Base-by-base conservation (phyloP, 2,888 invertebrate species). In the Spialia ferax region DNA sequence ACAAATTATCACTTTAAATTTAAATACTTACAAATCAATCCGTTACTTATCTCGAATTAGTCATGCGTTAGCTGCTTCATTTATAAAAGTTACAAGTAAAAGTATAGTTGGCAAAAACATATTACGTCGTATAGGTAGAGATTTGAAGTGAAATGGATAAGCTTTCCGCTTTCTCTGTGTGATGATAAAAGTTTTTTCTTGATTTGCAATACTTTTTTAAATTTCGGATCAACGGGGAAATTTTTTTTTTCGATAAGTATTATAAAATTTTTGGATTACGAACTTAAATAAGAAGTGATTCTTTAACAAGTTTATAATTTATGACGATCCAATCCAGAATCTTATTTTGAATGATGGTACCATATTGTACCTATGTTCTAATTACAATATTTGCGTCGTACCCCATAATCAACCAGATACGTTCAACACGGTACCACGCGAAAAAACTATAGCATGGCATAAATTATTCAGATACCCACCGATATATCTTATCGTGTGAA, bases 401-500 rank as follows among this genome's bases (percentile, higher is more conserved):
- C 60, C 60, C 54, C 29, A 59, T 60, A 54, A 66, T 60, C 54
- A 66, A 66, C 52, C 15, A 29, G 60, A 60, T 60, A 65, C 45
- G 38, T 60, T 26, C 54, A 60, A 13, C 66, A 66, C 66, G 66
- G 60, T 54, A 60, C 60, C 66, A 60, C 66, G 60, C 66, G 50
- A 65, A 65, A 60, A 63, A 54, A 38, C 18, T 45, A 56, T 65
- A 35, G 42, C 60, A 60, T 60, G 54, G 54, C 18, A 66, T 66
- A 54, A 66, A 60, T 66, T 66, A 60, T 66, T 66, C 29, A 66
- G 66, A 66, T 66, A 55, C 60, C 60, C 38, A 42, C 60, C 66
- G 66, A 66, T 66, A 66, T 66, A 66, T 79, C 75, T 79, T 82
- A 82, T 79, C 80, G 75, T 77, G 76, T 75, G 76, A 72, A 76